Evolutionary conservation across 1,140 invertebrate genomes (phyloP).

Genomic region (Brachionus asplanchnoidis): DNA sequence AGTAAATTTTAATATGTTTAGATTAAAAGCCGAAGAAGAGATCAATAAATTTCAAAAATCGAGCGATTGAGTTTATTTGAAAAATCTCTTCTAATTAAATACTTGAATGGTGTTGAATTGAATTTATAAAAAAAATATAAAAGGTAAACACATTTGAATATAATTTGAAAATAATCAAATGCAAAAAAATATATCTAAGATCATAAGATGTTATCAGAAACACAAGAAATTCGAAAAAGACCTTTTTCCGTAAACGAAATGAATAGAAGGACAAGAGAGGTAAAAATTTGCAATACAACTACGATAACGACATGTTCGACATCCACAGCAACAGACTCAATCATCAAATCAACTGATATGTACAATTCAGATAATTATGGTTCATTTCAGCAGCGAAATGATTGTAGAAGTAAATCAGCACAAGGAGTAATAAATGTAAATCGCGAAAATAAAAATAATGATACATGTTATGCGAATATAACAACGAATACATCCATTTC

Average conservation of each 20-base stretch:
- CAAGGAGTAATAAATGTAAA: background rate
- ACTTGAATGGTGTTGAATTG: background rate
- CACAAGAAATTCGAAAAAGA: constrained; percentile 1
- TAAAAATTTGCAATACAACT: constrained; percentile 28
- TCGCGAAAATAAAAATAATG: background rate
- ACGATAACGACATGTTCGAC: constrained; percentile 12
- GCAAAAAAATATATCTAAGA: constrained; percentile 1
- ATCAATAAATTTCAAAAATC: background rate
- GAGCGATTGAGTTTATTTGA: constrained; percentile 19
- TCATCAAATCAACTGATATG: background rate
- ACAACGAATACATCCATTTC: constrained; percentile 26
- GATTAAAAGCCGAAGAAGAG: background rate
- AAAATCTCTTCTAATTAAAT: background rate
- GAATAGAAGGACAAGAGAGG: constrained; percentile 3
- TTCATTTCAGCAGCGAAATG: background rate
- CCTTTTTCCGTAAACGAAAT: constrained; percentile 21
- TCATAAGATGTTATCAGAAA: constrained; percentile 16
- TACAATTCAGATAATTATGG: background rate
- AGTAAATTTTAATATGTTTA: background rate
- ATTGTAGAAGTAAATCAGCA: constrained; percentile 1
- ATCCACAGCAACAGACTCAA: background rate
- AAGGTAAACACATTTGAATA: background rate
- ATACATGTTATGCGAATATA: constrained; percentile 1
- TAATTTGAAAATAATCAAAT: background rate
- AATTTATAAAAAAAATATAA: background rate